phyloP scores from a whole-genome alignment of 2,113 vertebrate genomes.

The Eurypyga helias region DNA sequence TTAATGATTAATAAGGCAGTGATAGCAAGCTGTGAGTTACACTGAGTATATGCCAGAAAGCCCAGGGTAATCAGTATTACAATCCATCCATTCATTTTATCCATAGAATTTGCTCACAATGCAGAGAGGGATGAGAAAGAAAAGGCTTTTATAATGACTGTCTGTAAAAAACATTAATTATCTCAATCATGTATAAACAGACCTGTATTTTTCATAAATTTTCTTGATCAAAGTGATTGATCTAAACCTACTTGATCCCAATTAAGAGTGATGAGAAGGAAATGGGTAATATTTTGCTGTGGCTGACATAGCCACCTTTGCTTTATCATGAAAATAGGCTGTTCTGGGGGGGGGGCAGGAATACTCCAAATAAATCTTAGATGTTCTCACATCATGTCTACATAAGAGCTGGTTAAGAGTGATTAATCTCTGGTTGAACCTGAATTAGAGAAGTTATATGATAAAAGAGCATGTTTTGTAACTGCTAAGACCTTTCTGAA shows the following conservation, averaged over 20 bases:
- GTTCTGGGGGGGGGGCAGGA: too few relatives aligned
- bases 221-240: not conserved
- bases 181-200: not conserved
- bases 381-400: not conserved
- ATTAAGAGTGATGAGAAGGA: not conserved
- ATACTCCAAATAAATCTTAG: not conserved
- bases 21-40: not conserved
- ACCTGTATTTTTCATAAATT: not conserved
- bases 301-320: not conserved
- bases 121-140: not conserved
- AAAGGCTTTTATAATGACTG: not conserved
- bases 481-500: not conserved
- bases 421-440: not conserved
- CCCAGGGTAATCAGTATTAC: not conserved
- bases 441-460: not conserved
- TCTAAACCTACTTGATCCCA: not conserved
- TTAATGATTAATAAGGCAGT: slow-evolving; percentile 3
- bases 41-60: not conserved
- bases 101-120: not conserved
- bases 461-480: not conserved
- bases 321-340: not conserved
- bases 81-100: not conserved
- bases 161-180: not conserved
- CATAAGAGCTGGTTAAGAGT: not conserved
- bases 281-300: slow-evolving; percentile 25